These are phyloP conservation scores for Rattus norvegicus DNA, from an alignment of 2,113 vertebrate species.

Conservation along the genomic window DNA sequence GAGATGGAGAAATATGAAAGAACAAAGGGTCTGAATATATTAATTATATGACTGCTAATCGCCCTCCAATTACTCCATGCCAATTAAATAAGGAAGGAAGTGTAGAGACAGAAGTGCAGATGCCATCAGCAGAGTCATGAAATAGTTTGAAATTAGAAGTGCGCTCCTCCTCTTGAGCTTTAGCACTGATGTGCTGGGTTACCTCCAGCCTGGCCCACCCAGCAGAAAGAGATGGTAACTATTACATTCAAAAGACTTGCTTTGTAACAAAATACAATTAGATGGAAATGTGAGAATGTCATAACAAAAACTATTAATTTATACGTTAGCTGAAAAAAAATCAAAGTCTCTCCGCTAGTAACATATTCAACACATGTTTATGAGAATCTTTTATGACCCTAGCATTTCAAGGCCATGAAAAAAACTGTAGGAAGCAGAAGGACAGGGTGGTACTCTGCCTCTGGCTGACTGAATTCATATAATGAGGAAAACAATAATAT, in stretches of 20 bases:
- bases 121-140: background rate
- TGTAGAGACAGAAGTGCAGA: background rate
- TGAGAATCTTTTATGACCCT: background rate
- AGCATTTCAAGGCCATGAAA: background rate
- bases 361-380: background rate
- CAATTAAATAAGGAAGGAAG: slow-evolving; percentile 28
- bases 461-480: background rate
- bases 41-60: background rate
- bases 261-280: background rate
- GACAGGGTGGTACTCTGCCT: background rate
- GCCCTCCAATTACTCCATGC: background rate
- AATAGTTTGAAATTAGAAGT: background rate
- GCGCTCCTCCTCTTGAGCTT: background rate
- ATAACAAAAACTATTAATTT: background rate
- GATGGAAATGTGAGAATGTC: background rate
- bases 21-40: background rate
- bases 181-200: background rate
- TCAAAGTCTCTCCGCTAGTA: background rate
- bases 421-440: background rate
- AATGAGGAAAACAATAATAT: background rate
- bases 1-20: background rate
- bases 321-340: background rate
- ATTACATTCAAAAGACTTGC: background rate
- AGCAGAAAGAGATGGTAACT: background rate
- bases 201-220: background rate